Evolutionary conservation across 2,797 vertebrate genomes (phyloP), one percentile per base, ranked within the genome.

Genomic region (Emys orbicularis): DNA sequence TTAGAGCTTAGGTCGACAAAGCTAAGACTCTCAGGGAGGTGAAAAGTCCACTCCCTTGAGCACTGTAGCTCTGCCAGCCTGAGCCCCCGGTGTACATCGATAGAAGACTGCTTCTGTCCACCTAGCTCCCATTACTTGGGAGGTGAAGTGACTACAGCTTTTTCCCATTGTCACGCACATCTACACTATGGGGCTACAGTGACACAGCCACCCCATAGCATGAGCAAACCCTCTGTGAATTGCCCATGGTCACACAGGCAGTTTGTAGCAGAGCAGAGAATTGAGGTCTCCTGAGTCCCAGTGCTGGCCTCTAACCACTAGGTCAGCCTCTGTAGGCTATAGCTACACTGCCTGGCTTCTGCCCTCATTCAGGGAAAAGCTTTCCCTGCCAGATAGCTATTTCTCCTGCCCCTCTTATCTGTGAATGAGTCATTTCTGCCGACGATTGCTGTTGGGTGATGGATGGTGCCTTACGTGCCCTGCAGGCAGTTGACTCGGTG

Each of bases 401-500:
- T 81, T 37, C n/a, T 52, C 53, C 50, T 41, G 23, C 79, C 50
- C 79, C 31, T 50, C 77, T 50, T 52, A 12, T n/a, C 77, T 13
- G 27, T 27, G 77, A 34, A 23, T n/a, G 49, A 52, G 50, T n/a
- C 52, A 11, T 54, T 37, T 8, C 16, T 25, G 50, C 41, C 12
- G 13, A 29, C 1, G 27, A 29, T 68, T 76, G 72, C 72, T 61
- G 52, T 54, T 34, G 57, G 53, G 65, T 41, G 79, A 83, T n/a
- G 10, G 56, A 88, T 0, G 19, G 86, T 47, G 5, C 0, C 1
- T 13, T 21, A 37, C 34, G 92, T 80, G 86, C 77, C 95, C 88
- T 3, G 0, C 97, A 99, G 99, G 98, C 98, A 0, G 98, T 98
- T 10, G 99, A 99, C 29, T 99, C 99, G 0, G 99, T 99, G 2